These are phyloP conservation scores for Geococcyx californianus DNA, from an alignment of 2,113 vertebrate species.

Conservation along the genomic window DNA sequence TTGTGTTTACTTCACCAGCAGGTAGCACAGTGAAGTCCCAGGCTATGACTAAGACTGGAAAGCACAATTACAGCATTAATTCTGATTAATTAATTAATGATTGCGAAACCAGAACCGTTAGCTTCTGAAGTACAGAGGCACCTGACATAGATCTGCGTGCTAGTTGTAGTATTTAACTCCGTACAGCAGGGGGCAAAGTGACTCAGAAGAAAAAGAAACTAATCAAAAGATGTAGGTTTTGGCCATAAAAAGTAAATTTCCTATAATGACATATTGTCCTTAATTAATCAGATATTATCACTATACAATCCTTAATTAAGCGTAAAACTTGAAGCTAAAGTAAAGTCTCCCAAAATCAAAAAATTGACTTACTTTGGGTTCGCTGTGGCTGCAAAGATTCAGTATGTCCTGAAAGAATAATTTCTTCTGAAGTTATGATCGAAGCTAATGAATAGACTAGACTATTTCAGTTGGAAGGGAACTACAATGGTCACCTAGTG, in stretches of 20 bases:
- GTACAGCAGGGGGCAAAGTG: constrained; percentile 31
- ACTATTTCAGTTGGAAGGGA: background rate
- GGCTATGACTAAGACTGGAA: background rate
- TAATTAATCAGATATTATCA: background rate
- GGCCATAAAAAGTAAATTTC: background rate
- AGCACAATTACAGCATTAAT: background rate
- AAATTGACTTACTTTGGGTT: background rate
- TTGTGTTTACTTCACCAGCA: background rate
- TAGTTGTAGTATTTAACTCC: background rate
- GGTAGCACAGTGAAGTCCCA: background rate
- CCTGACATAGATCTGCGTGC: background rate
- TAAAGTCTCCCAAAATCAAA: background rate
- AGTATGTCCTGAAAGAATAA: background rate
- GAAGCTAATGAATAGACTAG: background rate
- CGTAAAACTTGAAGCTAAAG: background rate
- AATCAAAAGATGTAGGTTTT: background rate
- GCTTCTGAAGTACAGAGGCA: background rate
- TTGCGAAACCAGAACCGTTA: background rate
- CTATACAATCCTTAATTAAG: background rate
- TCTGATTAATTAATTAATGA: no score
- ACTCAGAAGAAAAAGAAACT: background rate
- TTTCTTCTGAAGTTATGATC: background rate
- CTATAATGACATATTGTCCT: background rate
- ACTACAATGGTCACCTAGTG: background rate
- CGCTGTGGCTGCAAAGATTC: background rate